Evolutionary conservation across 2,888 invertebrate genomes (phyloP).

Genomic region (Furcula furcula): DNA sequence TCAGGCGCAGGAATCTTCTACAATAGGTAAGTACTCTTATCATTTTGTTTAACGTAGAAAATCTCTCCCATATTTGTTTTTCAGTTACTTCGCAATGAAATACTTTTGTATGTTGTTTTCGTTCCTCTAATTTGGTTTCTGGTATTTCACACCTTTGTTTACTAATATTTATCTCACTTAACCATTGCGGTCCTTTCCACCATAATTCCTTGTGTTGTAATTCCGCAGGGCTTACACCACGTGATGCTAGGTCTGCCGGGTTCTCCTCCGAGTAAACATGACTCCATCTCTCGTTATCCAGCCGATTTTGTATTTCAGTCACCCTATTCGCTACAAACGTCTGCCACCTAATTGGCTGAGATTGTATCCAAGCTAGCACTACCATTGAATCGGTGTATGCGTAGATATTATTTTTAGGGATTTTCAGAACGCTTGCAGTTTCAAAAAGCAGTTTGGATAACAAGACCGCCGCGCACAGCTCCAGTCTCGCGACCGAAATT

Average conservation of each 20-base stretch:
- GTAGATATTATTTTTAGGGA: neutral
- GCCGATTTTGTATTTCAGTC: neutral
- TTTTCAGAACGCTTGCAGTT: neutral
- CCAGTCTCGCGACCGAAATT: slow-evolving; percentile 6
- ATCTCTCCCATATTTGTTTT: neutral
- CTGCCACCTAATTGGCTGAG: neutral
- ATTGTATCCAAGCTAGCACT: slow-evolving; percentile 4
- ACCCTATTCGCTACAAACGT: slow-evolving; percentile 4
- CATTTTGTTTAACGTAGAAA: neutral
- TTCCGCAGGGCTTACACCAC: neutral
- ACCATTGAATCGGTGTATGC: slow-evolving; percentile 5
- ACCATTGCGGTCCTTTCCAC: slow-evolving; percentile 4
- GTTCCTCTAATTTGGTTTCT: too few species aligned
- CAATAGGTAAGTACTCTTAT: slow-evolving; percentile 2
- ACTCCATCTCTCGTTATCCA: neutral
- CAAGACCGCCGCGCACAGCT: slow-evolving; percentile 7
- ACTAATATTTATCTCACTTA: neutral
- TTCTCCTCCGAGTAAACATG: slow-evolving; percentile 1
- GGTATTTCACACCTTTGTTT: too few species aligned
- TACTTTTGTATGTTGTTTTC: too few species aligned
- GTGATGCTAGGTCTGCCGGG: slow-evolving; percentile 2
- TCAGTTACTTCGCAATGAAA: neutral
- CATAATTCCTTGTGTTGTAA: slow-evolving; percentile 1
- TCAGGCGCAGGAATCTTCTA: neutral
- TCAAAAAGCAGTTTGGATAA: slow-evolving; percentile 6